These are phyloP conservation scores for Leptogaster cylindrica DNA, from an alignment of 2,888 invertebrate species.

Conservation along the genomic window DNA sequence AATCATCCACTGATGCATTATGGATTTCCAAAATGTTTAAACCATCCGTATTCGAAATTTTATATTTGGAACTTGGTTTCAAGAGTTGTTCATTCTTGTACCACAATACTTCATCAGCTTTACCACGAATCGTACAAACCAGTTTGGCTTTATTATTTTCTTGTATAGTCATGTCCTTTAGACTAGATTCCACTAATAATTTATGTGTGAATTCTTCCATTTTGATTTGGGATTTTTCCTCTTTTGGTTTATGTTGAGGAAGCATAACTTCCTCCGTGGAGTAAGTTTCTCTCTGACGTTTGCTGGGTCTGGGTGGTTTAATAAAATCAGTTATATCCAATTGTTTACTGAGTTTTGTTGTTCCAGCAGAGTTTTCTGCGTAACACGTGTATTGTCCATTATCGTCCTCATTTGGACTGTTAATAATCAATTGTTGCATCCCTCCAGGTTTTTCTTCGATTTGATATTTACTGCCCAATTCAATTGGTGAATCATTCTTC, in stretches of 20 bases:
- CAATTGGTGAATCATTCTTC: conserved; percentile 69
- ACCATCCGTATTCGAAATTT: conserved; percentile 67
- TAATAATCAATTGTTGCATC: conserved; percentile 72
- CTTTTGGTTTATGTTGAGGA: conserved; percentile 40
- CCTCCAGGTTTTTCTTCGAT: conserved; percentile 70
- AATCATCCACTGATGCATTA: conserved; percentile 71
- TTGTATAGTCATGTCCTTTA: conserved; percentile 77
- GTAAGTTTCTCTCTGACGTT: conserved; percentile 41
- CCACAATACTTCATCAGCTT: conserved; percentile 76
- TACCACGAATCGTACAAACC: conserved; percentile 77
- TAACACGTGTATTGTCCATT: conserved; percentile 78
- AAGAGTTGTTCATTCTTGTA: conserved; percentile 70
- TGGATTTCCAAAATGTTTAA: conserved; percentile 77
- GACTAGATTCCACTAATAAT: conserved; percentile 75
- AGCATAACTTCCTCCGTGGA: conserved; percentile 24
- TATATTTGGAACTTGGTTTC: conserved; percentile 64
- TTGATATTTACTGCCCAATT: conserved; percentile 66
- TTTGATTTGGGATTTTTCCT: conserved; percentile 20
- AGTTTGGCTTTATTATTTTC: conserved; percentile 77
- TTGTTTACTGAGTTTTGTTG: conserved; percentile 59
- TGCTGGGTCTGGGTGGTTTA: conserved; percentile 44
- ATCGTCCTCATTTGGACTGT: conserved; percentile 69
- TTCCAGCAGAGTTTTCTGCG: conserved; percentile 73
- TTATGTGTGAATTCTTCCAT: conserved; percentile 67
- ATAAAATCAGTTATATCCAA: conserved; percentile 57